Conservation (phyloP, 2,888 invertebrate genomes). For the Eristalinus sepulchralis region DNA sequence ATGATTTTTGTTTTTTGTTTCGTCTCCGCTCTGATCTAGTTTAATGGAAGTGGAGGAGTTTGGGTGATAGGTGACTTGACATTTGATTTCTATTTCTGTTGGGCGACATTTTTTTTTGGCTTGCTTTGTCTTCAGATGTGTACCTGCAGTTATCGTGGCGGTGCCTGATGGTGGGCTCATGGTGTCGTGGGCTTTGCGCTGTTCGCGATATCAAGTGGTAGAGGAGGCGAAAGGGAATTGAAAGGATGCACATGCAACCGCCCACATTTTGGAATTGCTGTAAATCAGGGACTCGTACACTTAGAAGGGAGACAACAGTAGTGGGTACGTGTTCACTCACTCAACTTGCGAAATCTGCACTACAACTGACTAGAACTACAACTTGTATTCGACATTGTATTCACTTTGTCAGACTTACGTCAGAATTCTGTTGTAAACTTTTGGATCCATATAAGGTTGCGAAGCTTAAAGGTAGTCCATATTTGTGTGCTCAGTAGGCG, state of each 20-base stretch:
- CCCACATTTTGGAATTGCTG: not conserved
- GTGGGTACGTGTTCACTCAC: not conserved
- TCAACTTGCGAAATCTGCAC: too few species aligned
- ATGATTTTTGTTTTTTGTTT: slow-evolving; percentile 34
- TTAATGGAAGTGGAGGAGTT: slow-evolving; percentile 43
- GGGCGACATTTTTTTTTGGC: not conserved
- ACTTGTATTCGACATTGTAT: too few species aligned
- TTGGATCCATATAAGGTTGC: too few species aligned
- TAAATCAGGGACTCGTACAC: not conserved
- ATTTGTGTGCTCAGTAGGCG: too few species aligned
- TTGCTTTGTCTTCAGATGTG: not conserved
- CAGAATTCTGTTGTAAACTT: too few species aligned
- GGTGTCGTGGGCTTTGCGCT: not conserved
- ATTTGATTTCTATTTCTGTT: slow-evolving; percentile 38
- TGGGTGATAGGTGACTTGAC: slow-evolving; percentile 69
- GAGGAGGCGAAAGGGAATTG: not conserved
- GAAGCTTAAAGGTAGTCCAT: too few species aligned
- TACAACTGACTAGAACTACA: too few species aligned
- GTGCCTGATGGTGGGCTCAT: not conserved
- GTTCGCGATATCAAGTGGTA: not conserved
- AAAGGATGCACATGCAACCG: not conserved
- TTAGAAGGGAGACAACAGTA: not conserved
- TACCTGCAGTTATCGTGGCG: slow-evolving; percentile 1
- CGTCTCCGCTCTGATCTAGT: not conserved
- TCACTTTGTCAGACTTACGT: too few species aligned